Base-by-base conservation (phyloP, 2,888 invertebrate genomes). In the Xanthorhoe spadicearia region DNA sequence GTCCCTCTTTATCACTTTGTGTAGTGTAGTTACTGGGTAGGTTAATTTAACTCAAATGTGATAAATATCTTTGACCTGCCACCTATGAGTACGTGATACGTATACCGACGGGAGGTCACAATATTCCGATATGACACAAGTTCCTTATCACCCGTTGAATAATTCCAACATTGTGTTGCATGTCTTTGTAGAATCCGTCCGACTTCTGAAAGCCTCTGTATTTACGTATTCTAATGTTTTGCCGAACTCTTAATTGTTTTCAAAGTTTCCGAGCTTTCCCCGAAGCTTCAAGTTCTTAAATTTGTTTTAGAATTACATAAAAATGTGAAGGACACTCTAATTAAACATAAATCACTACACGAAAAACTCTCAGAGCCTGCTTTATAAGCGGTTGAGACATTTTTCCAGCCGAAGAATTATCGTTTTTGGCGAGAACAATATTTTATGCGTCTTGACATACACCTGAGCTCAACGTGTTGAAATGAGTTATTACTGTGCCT, bases 271-370 rank as follows among this genome's bases (percentile, higher is more conserved):
- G 57, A 74, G 79, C 77, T 77, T 75, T 74, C 66, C 71, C 65
- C 70, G 73, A 78, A 72, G 70, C 74, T 72, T 71, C 74, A 83
- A 86, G 73, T 85, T 83, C 79, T 73, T 77, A 83, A 86, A 84
- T 84, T 84, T 74, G 81, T 83, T 83, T 79, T 70, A 72, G 74
- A 81, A 83, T 80, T 76, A 78, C 79, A 83, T 80, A 83, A 85
- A 87, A 87, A 87, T 83, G 82, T 83, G 81, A 83, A 82, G 78
- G 84, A 83, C 82, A 82, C 79, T 85, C 80, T 89, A 90, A 90
- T 88, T 89, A 88, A 88, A 86, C 88, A 90, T 90, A 90, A 90
- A 90, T 90, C 88, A 86, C 81, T 81, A 77, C 79, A 84, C 76
- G 83, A 83, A 84, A 87, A 88, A 85, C 82, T 84, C 82, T 84